Base-by-base conservation (phyloP, 2,888 invertebrate genomes). In the Exocentrus adspersus region DNA sequence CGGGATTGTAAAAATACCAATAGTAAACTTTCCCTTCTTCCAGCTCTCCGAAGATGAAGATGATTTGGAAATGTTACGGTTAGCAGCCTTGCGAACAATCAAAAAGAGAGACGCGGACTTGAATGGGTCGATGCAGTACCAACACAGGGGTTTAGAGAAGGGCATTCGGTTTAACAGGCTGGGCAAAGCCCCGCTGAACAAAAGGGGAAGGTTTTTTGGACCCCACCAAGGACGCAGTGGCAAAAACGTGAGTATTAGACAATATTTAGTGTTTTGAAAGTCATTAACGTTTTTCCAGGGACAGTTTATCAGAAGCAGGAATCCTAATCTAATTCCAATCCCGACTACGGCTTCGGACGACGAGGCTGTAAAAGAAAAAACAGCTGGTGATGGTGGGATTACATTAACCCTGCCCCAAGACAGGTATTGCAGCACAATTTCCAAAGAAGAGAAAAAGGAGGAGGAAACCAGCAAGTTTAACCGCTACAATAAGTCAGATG, bases 271-370 rank as follows among this genome's bases (percentile, higher is more conserved):
- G 7, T 37, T 21, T 45, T 41, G 46, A 9, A 24, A 32, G 32
- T 10, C 6, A 32, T 2, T 28, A 30, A 53, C n/a, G n/a, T n/a
- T 43, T 32, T 64, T 64, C 30, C 63, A 81, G 80, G 79, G 77
- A 19, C 75, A 78, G 28, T 79, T 76, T 51, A 73, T 71, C 42
- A 72, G 79, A 66, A 63, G 67, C 12, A 71, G 79, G 48, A 86
- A 84, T 71, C 81, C 84, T 20, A 86, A 86, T 73, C 75, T 86
- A 20, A 86, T 86, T 65, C 81, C 86, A 28, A 84, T 86, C 43
- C 82, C 84, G 50, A 84, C 84, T 41, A 78, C 84, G 37, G 80
- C 80, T 19, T 77, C 79, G 32, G 70, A 76, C 9, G 65, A 73
- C 60, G 62, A 61, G 41, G 69, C 75, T 50, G 37, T 41, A 50